A percentile compares a stretch with the other conserved stretches of the same genome.
These are phyloP conservation scores for Falco berigora DNA, from an alignment of 2,797 vertebrate species.

Conservation along the genomic window DNA sequence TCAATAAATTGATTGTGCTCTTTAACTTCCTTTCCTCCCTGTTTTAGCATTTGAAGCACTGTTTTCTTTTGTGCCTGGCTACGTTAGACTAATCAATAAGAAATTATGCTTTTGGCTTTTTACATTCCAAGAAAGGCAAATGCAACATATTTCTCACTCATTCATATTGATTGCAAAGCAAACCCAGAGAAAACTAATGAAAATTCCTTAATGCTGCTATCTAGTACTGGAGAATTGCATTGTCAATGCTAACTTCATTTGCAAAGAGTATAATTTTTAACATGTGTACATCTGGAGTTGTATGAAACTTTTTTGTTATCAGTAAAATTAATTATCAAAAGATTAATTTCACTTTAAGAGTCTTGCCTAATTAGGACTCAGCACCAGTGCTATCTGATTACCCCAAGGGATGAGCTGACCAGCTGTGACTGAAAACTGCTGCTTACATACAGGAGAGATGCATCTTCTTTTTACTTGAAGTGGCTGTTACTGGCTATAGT, in stretches of 20 bases:
- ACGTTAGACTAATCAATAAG: constrained; percentile 65
- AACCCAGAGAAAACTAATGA: constrained; percentile 4
- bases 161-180: constrained; percentile 53
- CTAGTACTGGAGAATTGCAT: neutral
- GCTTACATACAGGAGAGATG: neutral
- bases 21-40: constrained; percentile 47
- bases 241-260: neutral
- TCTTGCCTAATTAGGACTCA: neutral
- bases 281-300: neutral
- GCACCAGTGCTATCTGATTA: neutral
- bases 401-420: neutral
- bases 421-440: neutral
- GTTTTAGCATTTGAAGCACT: constrained; percentile 54
- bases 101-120: constrained; percentile 62
- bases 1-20: constrained; percentile 18
- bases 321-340: neutral
- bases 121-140: constrained; percentile 58
- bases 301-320: neutral
- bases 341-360: neutral
- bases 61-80: constrained; percentile 50
- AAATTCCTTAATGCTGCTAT: neutral
- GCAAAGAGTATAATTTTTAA: neutral
- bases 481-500: neutral
- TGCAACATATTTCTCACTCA: constrained; percentile 52
- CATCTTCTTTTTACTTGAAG: neutral